Evolutionary conservation across 1,140 invertebrate genomes (phyloP).

Genomic region (Dendrolimus punctatus): DNA sequence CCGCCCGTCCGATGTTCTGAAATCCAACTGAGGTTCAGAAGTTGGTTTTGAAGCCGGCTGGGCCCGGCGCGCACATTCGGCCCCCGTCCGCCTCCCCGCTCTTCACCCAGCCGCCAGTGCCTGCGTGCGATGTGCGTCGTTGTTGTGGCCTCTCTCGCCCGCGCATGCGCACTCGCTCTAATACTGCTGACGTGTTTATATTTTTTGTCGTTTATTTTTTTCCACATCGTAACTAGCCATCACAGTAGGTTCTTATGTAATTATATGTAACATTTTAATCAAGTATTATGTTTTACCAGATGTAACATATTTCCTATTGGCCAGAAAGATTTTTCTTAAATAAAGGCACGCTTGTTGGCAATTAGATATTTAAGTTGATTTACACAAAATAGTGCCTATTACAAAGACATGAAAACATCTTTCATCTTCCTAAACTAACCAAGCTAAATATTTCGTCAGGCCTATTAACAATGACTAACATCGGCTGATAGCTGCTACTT

Average conservation of each 20-base stretch:
- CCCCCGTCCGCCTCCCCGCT: constrained; percentile 21
- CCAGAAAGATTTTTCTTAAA: too few species aligned
- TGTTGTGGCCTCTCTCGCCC: constrained; percentile 39
- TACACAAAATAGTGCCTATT: too few species aligned
- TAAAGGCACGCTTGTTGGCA: too few species aligned
- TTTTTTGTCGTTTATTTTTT: constrained; percentile 60
- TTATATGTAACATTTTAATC: constrained; percentile 5
- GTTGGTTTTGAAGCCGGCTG: constrained; percentile 36
- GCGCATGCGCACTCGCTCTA: constrained; percentile 58
- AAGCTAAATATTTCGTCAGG: too few species aligned
- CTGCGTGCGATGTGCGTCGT: constrained; percentile 33
- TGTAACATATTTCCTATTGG: not conserved
- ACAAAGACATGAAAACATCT: too few species aligned
- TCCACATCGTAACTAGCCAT: constrained; percentile 14
- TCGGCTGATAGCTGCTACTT: too few species aligned
- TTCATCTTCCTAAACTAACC: too few species aligned
- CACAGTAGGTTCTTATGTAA: constrained; percentile 1
- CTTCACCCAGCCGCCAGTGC: constrained; percentile 11
- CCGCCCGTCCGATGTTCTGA: constrained; percentile 70
- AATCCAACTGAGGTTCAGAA: constrained; percentile 59
- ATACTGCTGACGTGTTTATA: constrained; percentile 65
- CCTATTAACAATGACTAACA: too few species aligned
- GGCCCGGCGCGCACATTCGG: constrained; percentile 30
- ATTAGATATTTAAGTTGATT: too few species aligned
- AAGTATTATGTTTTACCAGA: constrained; percentile 5